Base-by-base conservation (phyloP, 23 tunicate genomes). In the Trididemnum miniatum region DNA sequence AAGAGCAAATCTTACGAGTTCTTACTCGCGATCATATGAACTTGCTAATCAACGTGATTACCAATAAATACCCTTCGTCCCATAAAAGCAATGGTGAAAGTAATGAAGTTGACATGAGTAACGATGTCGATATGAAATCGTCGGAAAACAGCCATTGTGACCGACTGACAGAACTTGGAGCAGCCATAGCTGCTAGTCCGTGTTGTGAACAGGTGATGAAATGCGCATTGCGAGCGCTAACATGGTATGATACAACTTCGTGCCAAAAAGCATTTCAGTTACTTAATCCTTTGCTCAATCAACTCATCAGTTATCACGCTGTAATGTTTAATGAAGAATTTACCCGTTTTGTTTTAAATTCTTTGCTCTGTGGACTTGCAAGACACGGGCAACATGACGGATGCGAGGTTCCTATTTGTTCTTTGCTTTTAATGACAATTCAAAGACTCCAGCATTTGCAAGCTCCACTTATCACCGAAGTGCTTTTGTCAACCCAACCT, bases 341-440 rank as follows among this genome's bases (percentile, higher is more conserved):
- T 20, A 83, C 97, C 22, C 62, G 65, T 9, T 69, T 75, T 22
- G 75, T 93, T 50, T 81, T 93, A 44, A 77, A 80, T 52, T 60
- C 94, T 0, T 34, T 93, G 20, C 59, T 93, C 12, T 65, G 34
- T 29, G 98, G 98, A 22, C 29, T 88, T 0, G 59, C 85, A 5
- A 50, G 89, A 7, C 98, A 93, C 37, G 98, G 98, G 4, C 84
- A 93, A 32, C 80, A 76, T 74, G 93, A 81, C 15, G 89, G 87
- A 0, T 85, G 98, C 60, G 79, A 79, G 39, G 71, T 81, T 23
- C 87, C 71, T 29, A 51, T 93, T 39, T 31, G 83, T 29, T 62
- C 94, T 20, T 50, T 93, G 36, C 49, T 72, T 20, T 52, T 88
- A 0, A 33, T 49, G 76, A 24, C 88, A 1, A 77, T 89, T 51